phyloP scores from a whole-genome alignment of 2,888 invertebrate species.

The Chydorus sphaericus region DNA sequence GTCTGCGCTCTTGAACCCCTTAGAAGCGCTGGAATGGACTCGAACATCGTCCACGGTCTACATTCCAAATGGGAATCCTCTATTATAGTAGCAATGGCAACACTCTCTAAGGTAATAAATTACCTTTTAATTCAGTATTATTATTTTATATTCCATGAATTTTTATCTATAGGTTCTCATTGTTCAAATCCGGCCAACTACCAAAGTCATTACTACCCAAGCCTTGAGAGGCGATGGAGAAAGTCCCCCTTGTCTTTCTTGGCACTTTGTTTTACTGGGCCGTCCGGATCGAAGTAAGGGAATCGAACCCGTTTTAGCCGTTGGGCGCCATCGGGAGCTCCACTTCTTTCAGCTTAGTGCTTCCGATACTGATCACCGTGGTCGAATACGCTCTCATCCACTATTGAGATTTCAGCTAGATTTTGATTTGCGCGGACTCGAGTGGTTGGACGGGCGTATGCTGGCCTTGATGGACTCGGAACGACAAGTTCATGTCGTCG shows the following conservation, averaged over 20 bases:
- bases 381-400: slow-evolving; percentile 42
- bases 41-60: slow-evolving; percentile 33
- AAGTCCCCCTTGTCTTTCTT: slow-evolving; percentile 65
- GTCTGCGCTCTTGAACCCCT: slow-evolving; percentile 61
- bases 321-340: slow-evolving; percentile 67
- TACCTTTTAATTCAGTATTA: background rate
- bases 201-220: slow-evolving; percentile 63
- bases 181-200: slow-evolving; percentile 57
- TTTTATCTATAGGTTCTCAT: slow-evolving; percentile 45
- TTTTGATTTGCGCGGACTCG: slow-evolving; percentile 56
- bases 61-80: slow-evolving; percentile 52
- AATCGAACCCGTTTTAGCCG: slow-evolving; percentile 73
- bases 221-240: slow-evolving; percentile 44
- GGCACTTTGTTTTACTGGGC: slow-evolving; percentile 80
- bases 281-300: slow-evolving; percentile 43
- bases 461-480: slow-evolving; percentile 69
- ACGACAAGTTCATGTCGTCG: slow-evolving; percentile 70
- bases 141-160: slow-evolving; percentile 9
- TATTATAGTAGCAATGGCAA: slow-evolving; percentile 79
- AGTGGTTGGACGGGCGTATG: slow-evolving; percentile 70
- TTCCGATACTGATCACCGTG: slow-evolving; percentile 32
- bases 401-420: slow-evolving; percentile 52
- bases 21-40: slow-evolving; percentile 29
- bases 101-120: slow-evolving; percentile 62
- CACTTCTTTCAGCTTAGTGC: slow-evolving; percentile 60